Percentiles rank a stretch among this genome's conserved stretches.
Conservation (phyloP, 2,797 vertebrate genomes). For the Delichon dasypus region DNA sequence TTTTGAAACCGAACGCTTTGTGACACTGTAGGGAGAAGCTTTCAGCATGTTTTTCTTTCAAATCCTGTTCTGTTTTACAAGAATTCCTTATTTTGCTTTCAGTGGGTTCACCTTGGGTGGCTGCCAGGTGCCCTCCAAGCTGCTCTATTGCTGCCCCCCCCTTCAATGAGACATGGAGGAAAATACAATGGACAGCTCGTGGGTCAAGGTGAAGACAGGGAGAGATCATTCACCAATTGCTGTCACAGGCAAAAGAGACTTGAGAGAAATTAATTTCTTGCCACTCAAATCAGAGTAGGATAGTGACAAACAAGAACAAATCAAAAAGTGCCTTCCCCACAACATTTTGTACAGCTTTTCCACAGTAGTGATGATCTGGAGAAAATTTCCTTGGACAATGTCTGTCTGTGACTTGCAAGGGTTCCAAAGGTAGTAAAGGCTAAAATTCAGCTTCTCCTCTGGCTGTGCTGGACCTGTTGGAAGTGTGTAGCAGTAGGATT, state of each 20-base stretch:
- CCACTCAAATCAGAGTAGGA: not conserved
- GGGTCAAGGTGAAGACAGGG: not conserved
- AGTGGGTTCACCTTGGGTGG: not conserved
- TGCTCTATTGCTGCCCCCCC: not conserved
- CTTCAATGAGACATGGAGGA: not conserved
- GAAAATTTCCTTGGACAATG: not conserved
- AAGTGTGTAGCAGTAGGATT: not conserved
- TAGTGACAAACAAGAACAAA: rapidly evolving
- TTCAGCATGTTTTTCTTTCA: not conserved
- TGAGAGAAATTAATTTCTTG: not conserved
- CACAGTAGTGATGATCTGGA: not conserved
- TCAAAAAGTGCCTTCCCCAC: not conserved
- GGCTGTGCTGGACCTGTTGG: not conserved
- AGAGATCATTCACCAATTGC: not conserved
- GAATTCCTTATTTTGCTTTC: not conserved
- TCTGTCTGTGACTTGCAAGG: not conserved
- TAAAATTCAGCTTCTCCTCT: not conserved
- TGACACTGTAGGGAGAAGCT: not conserved
- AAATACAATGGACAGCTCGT: rapidly evolving
- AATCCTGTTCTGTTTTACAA: not conserved
- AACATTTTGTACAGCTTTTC: not conserved
- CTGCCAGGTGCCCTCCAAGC: not conserved
- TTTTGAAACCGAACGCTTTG: not conserved
- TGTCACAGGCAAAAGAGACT: not conserved
- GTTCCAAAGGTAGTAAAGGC: not conserved